Conservation (phyloP, 2,797 vertebrate genomes). For the Artibeus jamaicensis region DNA sequence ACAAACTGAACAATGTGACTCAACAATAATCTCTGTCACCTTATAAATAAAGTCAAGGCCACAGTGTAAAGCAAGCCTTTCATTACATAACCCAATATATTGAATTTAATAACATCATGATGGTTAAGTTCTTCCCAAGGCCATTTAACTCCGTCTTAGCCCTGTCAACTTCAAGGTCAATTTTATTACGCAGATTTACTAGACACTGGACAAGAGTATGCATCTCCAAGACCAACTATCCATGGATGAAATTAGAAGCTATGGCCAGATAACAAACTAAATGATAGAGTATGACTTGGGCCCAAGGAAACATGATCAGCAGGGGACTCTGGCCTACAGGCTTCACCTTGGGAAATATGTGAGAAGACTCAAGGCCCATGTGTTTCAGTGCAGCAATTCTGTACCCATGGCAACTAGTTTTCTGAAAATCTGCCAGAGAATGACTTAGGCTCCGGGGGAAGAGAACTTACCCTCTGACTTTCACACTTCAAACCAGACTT, state of each 20-base stretch:
- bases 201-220: not conserved
- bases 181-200: constrained; percentile 7
- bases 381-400: not conserved
- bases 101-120: constrained; percentile 16
- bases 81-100: not conserved
- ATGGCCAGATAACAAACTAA: not conserved
- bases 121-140: not conserved
- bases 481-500: constrained; percentile 50
- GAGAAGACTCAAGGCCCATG: not conserved
- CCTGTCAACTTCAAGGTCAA: constrained; percentile 25
- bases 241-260: not conserved
- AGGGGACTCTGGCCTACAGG: not conserved
- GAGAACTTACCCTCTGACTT: constrained; percentile 49
- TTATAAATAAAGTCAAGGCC: constrained; percentile 36
- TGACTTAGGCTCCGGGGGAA: not conserved
- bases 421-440: constrained; percentile 37
- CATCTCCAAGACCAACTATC: constrained; percentile 17
- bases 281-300: not conserved
- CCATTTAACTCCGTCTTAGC: constrained; percentile 18
- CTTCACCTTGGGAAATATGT: not conserved
- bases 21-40: not conserved
- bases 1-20: not conserved
- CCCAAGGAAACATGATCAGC: not conserved
- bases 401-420: not conserved
- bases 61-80: not conserved